Percentiles rank a stretch among this genome's conserved stretches.
Evolutionary conservation across 2,113 vertebrate species (phyloP).

Genomic region (Blennius ocellaris): DNA sequence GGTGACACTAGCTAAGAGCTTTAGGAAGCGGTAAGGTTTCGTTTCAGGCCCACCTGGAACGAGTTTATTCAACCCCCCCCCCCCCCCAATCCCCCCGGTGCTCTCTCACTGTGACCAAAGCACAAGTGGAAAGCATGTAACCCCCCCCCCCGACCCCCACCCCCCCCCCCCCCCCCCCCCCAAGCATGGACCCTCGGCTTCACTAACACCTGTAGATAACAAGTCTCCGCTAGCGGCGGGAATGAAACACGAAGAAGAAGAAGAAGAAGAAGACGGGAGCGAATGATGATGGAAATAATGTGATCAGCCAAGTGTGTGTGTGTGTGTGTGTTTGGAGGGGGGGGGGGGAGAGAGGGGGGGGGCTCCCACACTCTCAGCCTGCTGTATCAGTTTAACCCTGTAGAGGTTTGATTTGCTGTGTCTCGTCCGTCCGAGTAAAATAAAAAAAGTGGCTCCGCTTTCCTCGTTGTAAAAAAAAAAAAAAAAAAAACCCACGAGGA

Average conservation of each 20-base stretch:
- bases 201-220: slow-evolving; percentile 61
- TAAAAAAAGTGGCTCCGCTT: slow-evolving; percentile 41
- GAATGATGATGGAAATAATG: slow-evolving; percentile 3
- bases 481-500: neutral
- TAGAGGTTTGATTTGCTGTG: slow-evolving; percentile 56
- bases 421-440: slow-evolving; percentile 52
- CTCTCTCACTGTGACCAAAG: slow-evolving; percentile 74
- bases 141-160: slow-evolving; percentile 53
- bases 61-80: neutral
- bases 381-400: slow-evolving; percentile 54
- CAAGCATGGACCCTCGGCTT: slow-evolving; percentile 71
- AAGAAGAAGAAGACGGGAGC: slow-evolving; percentile 24
- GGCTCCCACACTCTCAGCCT: slow-evolving; percentile 49
- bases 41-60: slow-evolving; percentile 51
- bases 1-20: slow-evolving; percentile 57
- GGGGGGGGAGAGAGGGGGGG: slow-evolving; percentile 11
- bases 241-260: slow-evolving; percentile 14
- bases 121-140: slow-evolving; percentile 78
- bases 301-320: slow-evolving; percentile 17
- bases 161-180: slow-evolving; percentile 55
- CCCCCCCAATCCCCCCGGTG: slow-evolving; percentile 46
- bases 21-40: slow-evolving; percentile 65
- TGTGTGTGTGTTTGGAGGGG: neutral
- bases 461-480: slow-evolving; percentile 29
- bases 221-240: slow-evolving; percentile 51